A percentile compares a stretch with the other conserved stretches of the same genome.
Evolutionary conservation across 1,140 invertebrate species (phyloP).

Genomic region (Aporrectodea caliginosa): DNA sequence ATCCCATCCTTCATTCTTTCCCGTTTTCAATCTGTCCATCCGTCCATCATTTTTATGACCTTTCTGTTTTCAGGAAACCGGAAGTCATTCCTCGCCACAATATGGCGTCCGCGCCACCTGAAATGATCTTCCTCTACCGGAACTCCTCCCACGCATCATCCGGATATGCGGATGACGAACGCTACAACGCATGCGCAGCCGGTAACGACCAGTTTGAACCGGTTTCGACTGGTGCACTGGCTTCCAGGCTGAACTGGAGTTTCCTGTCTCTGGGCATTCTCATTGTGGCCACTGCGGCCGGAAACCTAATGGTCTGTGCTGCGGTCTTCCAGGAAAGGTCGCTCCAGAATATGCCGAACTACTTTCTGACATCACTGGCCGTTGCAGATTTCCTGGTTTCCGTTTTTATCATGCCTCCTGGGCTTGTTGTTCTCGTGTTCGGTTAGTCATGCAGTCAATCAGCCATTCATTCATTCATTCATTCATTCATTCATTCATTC

Average conservation of each 20-base stretch:
- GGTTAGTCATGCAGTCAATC: too few species aligned
- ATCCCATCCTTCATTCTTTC: too few species aligned
- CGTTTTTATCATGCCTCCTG: neutral
- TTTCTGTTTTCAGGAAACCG: too few species aligned
- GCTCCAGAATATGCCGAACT: neutral
- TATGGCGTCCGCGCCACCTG: neutral
- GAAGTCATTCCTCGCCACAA: neutral
- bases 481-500: too few species aligned
- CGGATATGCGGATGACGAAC: neutral
- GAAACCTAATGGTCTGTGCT: constrained; percentile 40
- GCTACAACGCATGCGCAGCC: neutral
- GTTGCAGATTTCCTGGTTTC: neutral
- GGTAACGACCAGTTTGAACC: neutral
- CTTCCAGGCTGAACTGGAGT: constrained; percentile 8
- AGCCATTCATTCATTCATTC: too few species aligned
- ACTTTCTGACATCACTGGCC: neutral
- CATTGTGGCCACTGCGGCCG: constrained; percentile 41
- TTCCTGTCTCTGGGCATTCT: constrained; percentile 20
- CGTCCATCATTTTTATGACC: too few species aligned
- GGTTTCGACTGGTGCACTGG: neutral
- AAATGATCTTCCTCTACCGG: neutral
- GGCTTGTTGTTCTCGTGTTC: neutral
- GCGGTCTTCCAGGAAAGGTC: constrained; percentile 41
- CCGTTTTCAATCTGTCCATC: too few species aligned
- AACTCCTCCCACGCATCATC: neutral